Evolutionary conservation across 1,140 invertebrate genomes (phyloP).

Genomic region (Microplitis mediator): DNA sequence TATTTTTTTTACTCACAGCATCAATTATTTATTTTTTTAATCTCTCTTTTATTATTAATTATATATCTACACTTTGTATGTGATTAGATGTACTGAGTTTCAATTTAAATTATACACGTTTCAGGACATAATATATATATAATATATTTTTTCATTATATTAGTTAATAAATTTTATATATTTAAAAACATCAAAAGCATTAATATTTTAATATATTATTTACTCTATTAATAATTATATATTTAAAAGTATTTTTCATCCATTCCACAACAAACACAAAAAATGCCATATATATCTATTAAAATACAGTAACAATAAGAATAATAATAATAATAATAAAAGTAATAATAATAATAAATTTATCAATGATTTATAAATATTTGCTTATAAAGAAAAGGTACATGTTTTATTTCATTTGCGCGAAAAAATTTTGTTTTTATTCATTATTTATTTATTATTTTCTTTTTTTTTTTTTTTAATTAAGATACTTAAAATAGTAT

Average conservation of each 20-base stretch:
- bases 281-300: constrained; percentile 3
- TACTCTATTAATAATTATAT: not conserved
- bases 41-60: not conserved
- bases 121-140: constrained; percentile 3
- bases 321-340: constrained; percentile 20
- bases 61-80: too few species aligned
- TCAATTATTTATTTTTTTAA: not conserved
- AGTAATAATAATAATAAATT: constrained; percentile 10
- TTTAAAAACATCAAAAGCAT: constrained; percentile 28
- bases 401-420: constrained; percentile 3
- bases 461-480: not conserved
- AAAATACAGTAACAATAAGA: not conserved
- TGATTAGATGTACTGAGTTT: too few species aligned
- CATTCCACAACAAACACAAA: not conserved
- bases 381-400: constrained; percentile 30
- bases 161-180: constrained; percentile 1
- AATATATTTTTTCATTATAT: not conserved
- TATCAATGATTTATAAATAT: not conserved
- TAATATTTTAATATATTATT: not conserved
- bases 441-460: not conserved
- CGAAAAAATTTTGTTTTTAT: not conserved
- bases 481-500: not conserved
- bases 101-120: not conserved
- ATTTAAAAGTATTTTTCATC: constrained; percentile 5
- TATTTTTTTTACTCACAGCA: not conserved